Evolutionary conservation across 92 coral and sea anemone genomes (phyloP).

Genomic region (Chrysogorgia sp.): DNA sequence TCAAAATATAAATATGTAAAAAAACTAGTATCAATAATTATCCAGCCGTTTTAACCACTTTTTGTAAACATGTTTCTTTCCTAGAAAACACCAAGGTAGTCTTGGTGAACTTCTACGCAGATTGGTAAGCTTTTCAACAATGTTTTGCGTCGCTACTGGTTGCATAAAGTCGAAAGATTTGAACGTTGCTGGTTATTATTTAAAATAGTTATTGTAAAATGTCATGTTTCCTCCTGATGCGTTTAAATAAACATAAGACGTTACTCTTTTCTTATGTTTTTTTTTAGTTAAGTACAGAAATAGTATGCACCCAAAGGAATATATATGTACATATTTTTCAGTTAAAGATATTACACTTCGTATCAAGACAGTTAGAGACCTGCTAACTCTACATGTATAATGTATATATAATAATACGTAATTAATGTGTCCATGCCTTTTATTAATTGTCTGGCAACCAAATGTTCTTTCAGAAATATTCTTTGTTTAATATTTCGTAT

Average conservation of each 20-base stretch:
- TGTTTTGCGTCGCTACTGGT: background rate
- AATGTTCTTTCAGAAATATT: background rate
- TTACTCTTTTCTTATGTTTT: background rate
- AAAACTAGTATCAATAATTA: background rate
- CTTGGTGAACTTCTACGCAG: conserved; percentile 95
- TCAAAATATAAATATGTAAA: background rate
- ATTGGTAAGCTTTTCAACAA: conserved; percentile 75
- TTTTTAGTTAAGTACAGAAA: too few relatives aligned
- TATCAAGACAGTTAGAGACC: background rate
- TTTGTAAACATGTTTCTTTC: conserved; percentile 13
- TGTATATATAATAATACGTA: background rate
- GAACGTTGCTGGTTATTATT: background rate
- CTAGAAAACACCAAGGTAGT: conserved; percentile 79
- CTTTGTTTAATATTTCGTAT: background rate
- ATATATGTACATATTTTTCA: background rate
- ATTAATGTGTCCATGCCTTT: background rate
- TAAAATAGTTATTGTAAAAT: background rate
- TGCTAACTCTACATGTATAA: background rate
- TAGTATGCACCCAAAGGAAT: too few relatives aligned
- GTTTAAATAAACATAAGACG: background rate
- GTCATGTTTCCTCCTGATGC: background rate
- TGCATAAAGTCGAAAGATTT: conserved; percentile 4
- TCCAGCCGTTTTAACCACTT: background rate
- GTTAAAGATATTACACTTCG: background rate
- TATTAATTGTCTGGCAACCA: background rate